phyloP scores from a whole-genome alignment of 2,113 vertebrate species.

The Tupaia tana region DNA sequence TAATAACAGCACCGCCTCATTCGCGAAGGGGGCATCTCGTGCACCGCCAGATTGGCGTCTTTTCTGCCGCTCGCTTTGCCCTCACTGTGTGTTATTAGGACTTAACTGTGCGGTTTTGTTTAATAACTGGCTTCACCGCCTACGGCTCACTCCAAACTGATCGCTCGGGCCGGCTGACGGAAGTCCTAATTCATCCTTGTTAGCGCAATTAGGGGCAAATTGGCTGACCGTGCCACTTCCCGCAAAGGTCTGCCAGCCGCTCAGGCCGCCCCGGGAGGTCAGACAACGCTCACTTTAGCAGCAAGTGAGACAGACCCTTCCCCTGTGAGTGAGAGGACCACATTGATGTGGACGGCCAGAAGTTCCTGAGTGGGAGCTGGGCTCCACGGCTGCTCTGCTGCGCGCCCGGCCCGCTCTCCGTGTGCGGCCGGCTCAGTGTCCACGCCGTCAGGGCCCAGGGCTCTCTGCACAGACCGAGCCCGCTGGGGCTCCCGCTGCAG shows the following conservation, averaged over 20 bases:
- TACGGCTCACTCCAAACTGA: conserved; percentile 87
- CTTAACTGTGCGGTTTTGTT: conserved; percentile 89
- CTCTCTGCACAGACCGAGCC: too few species aligned
- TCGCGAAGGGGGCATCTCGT: too few species aligned
- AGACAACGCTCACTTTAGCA: conserved; percentile 75
- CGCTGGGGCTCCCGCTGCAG: background rate
- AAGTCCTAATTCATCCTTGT: conserved; percentile 91
- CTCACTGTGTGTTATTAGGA: conserved; percentile 88
- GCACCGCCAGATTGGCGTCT: conserved; percentile 77
- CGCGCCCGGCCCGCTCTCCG: background rate
- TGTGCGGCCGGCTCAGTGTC: background rate
- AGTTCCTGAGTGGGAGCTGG: conserved; percentile 67
- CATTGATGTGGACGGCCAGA: conserved; percentile 76
- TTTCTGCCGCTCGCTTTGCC: conserved; percentile 89
- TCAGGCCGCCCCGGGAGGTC: conserved; percentile 80
- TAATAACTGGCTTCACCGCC: conserved; percentile 89
- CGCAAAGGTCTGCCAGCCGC: conserved; percentile 80
- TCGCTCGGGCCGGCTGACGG: conserved; percentile 86
- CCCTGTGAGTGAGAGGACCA: conserved; percentile 70
- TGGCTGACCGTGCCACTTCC: conserved; percentile 85
- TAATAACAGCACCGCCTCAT: conserved; percentile 83
- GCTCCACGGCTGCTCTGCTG: conserved; percentile 47
- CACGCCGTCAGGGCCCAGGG: too few species aligned
- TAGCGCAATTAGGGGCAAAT: conserved; percentile 89
- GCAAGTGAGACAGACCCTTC: conserved; percentile 73